A percentile compares a stretch with the other conserved stretches of the same genome.
Conservation (phyloP, 2,888 invertebrate species). For the Troglohyphantes excavatus region DNA sequence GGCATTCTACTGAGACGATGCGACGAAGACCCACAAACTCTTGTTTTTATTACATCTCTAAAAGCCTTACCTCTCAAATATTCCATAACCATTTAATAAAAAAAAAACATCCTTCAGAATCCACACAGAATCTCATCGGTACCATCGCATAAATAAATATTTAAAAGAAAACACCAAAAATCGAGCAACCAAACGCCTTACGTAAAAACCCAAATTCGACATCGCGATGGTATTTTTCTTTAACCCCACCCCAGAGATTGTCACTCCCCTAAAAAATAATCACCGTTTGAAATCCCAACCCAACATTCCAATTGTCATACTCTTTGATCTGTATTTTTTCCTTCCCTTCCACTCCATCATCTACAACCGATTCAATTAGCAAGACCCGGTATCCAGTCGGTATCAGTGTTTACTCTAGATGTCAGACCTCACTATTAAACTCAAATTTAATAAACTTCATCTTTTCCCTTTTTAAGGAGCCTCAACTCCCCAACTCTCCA, state of each 20-base stretch:
- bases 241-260: neutral
- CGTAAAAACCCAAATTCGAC: neutral
- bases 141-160: neutral
- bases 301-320: neutral
- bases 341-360: neutral
- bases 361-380: constrained; percentile 31
- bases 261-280: neutral
- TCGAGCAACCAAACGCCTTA: too few relatives aligned
- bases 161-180: neutral
- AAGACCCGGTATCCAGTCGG: neutral
- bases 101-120: neutral
- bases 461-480: constrained; percentile 21
- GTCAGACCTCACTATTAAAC: constrained; percentile 40
- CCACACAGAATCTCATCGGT: neutral
- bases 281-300: neutral
- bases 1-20: too few relatives aligned
- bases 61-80: too few relatives aligned
- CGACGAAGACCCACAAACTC: too few relatives aligned
- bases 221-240: neutral
- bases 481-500: neutral
- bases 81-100: too few relatives aligned
- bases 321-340: neutral
- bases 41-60: too few relatives aligned
- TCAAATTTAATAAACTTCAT: constrained; percentile 56
- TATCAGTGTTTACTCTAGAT: constrained; percentile 43